These are phyloP conservation scores for Holothuria leucospilota DNA, from an alignment of 53 echinoderm and acorn worm species.

Conservation along the genomic window DNA sequence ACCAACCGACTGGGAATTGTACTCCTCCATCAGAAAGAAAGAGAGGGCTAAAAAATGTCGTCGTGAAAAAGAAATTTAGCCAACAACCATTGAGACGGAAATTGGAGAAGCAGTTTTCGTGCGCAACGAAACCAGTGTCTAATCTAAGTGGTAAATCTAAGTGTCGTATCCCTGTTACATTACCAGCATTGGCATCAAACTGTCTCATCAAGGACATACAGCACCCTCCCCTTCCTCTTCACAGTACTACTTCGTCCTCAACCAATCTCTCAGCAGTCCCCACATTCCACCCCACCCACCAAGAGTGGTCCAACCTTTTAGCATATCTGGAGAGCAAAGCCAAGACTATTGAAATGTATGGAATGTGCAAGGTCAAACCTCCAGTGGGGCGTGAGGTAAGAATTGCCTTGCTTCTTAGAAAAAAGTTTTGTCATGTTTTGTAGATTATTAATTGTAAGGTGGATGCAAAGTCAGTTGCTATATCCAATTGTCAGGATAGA, in stretches of 20 bases:
- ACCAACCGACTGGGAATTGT: background rate
- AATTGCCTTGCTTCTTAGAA: background rate
- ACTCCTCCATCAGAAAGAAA: background rate
- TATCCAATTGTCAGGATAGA: no score
- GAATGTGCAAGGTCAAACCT: conserved; percentile 96
- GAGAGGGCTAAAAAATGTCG: background rate
- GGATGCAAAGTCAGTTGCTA: no score
- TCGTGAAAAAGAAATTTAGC: background rate
- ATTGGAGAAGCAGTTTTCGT: conserved; percentile 33
- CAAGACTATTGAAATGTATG: conserved; percentile 69
- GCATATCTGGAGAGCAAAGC: conserved; percentile 80
- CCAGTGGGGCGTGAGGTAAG: conserved; percentile 93
- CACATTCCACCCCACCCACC: conserved; percentile 79
- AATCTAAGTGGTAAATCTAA: conserved; percentile 5
- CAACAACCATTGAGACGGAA: conserved; percentile 22
- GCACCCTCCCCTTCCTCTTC: conserved; percentile 38
- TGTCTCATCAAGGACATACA: conserved; percentile 34
- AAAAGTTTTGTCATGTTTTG: no score
- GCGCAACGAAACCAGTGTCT: conserved; percentile 10
- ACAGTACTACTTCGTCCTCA: conserved; percentile 68
- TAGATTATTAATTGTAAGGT: no score
- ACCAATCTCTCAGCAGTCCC: conserved; percentile 51
- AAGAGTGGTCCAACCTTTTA: conserved; percentile 91
- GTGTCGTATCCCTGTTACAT: conserved; percentile 23
- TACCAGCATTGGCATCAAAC: conserved; percentile 45